A percentile compares a stretch with the other conserved stretches of the same genome.
phyloP scores from a whole-genome alignment of 2,113 vertebrate genomes.

The Oryzias woworae region DNA sequence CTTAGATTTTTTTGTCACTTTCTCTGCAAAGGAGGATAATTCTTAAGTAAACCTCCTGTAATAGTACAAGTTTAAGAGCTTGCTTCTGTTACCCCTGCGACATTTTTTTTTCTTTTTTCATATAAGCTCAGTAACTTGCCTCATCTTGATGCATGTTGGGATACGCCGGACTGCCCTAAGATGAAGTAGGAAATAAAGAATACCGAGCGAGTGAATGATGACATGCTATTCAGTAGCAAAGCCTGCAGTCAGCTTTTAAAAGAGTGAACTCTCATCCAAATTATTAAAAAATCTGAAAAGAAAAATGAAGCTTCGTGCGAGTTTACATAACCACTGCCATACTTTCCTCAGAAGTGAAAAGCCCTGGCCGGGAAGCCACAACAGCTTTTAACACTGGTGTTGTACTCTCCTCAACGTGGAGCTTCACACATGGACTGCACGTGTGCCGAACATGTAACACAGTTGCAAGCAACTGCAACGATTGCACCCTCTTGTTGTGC shows the following conservation, averaged over 20 bases:
- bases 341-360: conserved; percentile 24
- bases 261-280: conserved; percentile 26
- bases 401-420: conserved; percentile 12
- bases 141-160: conserved; percentile 41
- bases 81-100: conserved; percentile 4
- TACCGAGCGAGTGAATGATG: conserved; percentile 29
- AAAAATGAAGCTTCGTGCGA: conserved; percentile 18
- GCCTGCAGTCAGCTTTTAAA: conserved; percentile 9
- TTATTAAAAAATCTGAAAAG: conserved; percentile 20
- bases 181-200: conserved; percentile 8
- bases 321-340: conserved; percentile 19
- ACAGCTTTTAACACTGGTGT: conserved; percentile 3
- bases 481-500: conserved; percentile 7
- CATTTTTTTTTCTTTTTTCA: conserved; percentile 23
- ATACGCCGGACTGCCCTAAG: conserved; percentile 37
- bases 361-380: neutral
- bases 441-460: conserved; percentile 14
- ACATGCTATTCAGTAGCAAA: conserved; percentile 19
- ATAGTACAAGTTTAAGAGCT: conserved; percentile 19
- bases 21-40: conserved; percentile 8
- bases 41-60: conserved; percentile 10
- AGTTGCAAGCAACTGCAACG: neutral
- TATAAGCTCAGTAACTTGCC: conserved; percentile 22
- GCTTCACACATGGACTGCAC: conserved; percentile 34
- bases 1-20: conserved; percentile 9